Conservation (phyloP, 2,797 vertebrate genomes). For the Acanthornis magna region DNA sequence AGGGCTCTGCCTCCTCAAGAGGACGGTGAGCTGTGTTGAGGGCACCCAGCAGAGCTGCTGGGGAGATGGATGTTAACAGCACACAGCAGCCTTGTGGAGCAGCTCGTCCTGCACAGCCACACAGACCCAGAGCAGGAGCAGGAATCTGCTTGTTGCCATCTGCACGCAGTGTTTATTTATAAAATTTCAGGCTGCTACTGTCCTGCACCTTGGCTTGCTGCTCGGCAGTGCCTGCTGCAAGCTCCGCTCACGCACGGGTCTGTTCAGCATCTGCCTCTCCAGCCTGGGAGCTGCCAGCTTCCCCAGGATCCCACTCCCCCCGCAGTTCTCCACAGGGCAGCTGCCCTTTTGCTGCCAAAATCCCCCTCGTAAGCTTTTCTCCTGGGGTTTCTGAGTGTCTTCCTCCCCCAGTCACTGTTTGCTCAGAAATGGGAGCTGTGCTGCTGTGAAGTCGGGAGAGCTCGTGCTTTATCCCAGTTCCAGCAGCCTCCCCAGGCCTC, state of each 20-base stretch:
- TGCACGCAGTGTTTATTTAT: background rate
- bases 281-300: background rate
- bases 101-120: background rate
- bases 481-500: background rate
- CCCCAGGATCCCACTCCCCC: background rate
- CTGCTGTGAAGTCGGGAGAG: background rate
- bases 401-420: background rate
- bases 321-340: background rate
- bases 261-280: background rate
- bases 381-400: background rate
- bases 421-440: background rate
- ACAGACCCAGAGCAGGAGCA: background rate
- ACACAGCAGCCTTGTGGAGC: background rate
- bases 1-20: background rate
- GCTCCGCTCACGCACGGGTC: background rate
- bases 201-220: slow-evolving; percentile 6
- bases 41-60: background rate
- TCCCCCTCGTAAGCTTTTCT: background rate
- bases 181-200: slow-evolving; percentile 13
- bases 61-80: rapidly evolving
- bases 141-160: background rate
- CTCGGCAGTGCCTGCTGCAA: background rate
- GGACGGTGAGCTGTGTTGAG: rapidly evolving
- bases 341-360: background rate
- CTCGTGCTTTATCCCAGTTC: background rate